phyloP scores from a whole-genome alignment of 2,888 invertebrate species.

The Oligia fasciuncula region DNA sequence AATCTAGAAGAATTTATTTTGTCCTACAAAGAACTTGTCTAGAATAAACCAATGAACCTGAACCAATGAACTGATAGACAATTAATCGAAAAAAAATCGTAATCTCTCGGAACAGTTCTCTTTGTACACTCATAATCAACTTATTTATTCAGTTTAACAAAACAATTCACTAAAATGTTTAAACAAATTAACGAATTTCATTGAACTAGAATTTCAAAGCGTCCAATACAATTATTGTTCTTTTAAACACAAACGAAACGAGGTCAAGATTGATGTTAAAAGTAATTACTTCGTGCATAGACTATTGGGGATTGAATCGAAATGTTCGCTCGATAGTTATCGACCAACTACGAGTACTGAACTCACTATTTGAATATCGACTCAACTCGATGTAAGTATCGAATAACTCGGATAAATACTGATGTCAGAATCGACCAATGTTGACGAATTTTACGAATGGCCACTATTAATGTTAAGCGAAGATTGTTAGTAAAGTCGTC shows the following conservation, averaged over 20 bases:
- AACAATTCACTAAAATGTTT: slow-evolving; percentile 49
- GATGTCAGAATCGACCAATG: neutral
- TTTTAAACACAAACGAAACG: slow-evolving; percentile 62
- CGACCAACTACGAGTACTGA: slow-evolving; percentile 45
- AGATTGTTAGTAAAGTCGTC: neutral
- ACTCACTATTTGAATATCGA: slow-evolving; percentile 33
- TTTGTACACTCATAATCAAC: slow-evolving; percentile 37
- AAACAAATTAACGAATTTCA: slow-evolving; percentile 50
- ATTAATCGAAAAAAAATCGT: slow-evolving; percentile 4
- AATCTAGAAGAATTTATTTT: neutral
- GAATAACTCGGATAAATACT: slow-evolving; percentile 4
- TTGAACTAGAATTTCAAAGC: slow-evolving; percentile 45
- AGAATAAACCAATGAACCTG: neutral
- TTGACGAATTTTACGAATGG: too few relatives aligned
- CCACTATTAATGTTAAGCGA: neutral
- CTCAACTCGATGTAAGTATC: slow-evolving; percentile 22
- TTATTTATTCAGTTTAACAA: slow-evolving; percentile 48
- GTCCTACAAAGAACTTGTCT: neutral
- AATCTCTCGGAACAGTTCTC: slow-evolving; percentile 16
- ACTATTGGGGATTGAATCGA: slow-evolving; percentile 66
- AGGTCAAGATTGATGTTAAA: slow-evolving; percentile 72
- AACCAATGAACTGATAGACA: slow-evolving; percentile 2
- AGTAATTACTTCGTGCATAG: slow-evolving; percentile 74
- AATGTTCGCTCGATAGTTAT: slow-evolving; percentile 55
- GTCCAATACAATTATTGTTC: slow-evolving; percentile 54